Evolutionary conservation across 2,797 vertebrate genomes (phyloP), one percentile per base, ranked within the genome.

Genomic region (Scomberomorus guttatus): DNA sequence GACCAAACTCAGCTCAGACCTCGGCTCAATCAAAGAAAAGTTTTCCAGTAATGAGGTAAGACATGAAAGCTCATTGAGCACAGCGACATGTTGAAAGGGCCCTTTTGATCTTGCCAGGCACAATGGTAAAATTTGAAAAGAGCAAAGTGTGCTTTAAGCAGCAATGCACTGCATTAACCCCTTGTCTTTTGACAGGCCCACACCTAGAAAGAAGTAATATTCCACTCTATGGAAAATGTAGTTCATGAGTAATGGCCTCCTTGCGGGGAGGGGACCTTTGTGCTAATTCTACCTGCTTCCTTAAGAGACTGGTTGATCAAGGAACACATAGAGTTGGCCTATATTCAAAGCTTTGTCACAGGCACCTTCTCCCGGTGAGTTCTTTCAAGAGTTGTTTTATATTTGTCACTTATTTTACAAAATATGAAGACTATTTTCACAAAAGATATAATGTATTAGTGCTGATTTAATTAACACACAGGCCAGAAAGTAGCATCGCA

Each of bases 1-100:
- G 87, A 63, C 58, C 86, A 83, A 93, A 93, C 93, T 90, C 85
- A 18, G 85, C 90, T 93, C 91, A 82, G 88, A 92, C 86, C 82
- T 89, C 83, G 86, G 92, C 86, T 91, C 93, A 94, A 92, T 94
- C 93, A 94, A 95, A 95, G 93, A 89, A 92, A 92, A 90, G 92
- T 92, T 94, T 92, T 93, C 89, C 91, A 92, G 93, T 93, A 95
- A 95, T 94, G 94, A 95, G 93, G 92, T 89, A 91, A 92, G 92
- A 92, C 92, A 95, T 94, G 93, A 94, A 95, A 95, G 93, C 93
- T 91, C 68, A 76, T 51, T 87, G 91, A 93, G 81, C 77, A 72
- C 82, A 78, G 90, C 75, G 29, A 87, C 88, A 81, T 70, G 89
- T 89, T 95, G 88, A 94, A 95, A 94, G 89, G 86, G 73, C 77